Conservation (phyloP, 2,888 invertebrate genomes). For the Mesodorylaimus sp. region DNA sequence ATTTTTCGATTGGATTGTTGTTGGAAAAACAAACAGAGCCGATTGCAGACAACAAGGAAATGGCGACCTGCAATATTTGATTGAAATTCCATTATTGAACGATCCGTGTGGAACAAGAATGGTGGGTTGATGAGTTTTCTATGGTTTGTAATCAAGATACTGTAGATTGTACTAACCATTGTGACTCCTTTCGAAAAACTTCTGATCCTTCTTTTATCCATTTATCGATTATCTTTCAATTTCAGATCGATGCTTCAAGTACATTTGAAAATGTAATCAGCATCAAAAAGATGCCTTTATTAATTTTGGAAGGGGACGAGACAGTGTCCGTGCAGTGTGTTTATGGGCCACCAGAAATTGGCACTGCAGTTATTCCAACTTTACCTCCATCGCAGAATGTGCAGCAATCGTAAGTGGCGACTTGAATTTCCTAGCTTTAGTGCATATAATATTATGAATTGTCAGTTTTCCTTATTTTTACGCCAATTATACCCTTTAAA, state of each 20-base stretch:
- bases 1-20: slow-evolving; percentile 19
- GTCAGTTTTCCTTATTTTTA: not conserved
- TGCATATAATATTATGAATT: not conserved
- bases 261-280: slow-evolving; percentile 26
- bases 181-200: not conserved
- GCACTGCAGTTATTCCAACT: slow-evolving; percentile 17
- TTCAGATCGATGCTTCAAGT: slow-evolving; percentile 13
- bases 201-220: not conserved
- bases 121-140: slow-evolving; percentile 13
- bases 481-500: too few relatives aligned
- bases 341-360: slow-evolving; percentile 22
- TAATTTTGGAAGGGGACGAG: slow-evolving; percentile 23
- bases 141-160: not conserved
- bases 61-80: slow-evolving; percentile 24
- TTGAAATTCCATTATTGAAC: slow-evolving; percentile 25
- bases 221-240: not conserved
- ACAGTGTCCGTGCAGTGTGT: slow-evolving; percentile 19
- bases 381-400: slow-evolving; percentile 16
- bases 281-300: slow-evolving; percentile 24
- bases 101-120: slow-evolving; percentile 26
- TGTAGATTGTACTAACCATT: not conserved
- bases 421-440: too few relatives aligned
- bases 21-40: slow-evolving; percentile 18
- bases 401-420: too few relatives aligned
- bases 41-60: slow-evolving; percentile 25